phyloP scores from a whole-genome alignment of 2,113 vertebrate genomes.

The Bucco capensis region DNA sequence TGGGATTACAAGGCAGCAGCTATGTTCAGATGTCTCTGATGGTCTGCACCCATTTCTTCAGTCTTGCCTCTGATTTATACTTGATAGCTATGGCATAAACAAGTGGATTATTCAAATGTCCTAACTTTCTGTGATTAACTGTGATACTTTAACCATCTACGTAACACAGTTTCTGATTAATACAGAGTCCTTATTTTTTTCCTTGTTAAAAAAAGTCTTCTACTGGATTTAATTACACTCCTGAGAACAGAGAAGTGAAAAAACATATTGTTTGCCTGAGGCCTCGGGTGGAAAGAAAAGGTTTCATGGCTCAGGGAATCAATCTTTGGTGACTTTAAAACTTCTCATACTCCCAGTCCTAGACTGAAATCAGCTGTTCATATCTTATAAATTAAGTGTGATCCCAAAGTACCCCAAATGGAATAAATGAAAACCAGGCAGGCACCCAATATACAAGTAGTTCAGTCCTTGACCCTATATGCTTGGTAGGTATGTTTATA shows the following conservation, averaged over 20 bases:
- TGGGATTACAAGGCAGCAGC: neutral
- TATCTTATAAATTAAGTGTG: neutral
- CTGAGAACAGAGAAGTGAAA: neutral
- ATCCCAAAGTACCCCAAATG: neutral
- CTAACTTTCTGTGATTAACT: neutral
- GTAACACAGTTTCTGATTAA: neutral
- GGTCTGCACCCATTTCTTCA: neutral
- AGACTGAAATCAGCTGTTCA: neutral
- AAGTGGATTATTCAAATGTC: neutral
- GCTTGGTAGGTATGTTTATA: neutral
- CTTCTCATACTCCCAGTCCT: neutral
- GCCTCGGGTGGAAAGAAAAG: neutral
- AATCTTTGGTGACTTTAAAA: neutral
- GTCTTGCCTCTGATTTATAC: fast-evolving
- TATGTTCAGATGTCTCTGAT: neutral
- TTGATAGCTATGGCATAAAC: neutral
- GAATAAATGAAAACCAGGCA: neutral
- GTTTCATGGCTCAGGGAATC: neutral
- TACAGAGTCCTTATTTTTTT: neutral
- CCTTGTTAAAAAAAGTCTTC: neutral
- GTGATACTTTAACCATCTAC: neutral
- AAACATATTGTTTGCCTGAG: neutral
- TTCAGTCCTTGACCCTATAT: neutral
- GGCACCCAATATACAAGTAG: neutral
- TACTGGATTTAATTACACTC: neutral